Evolutionary conservation across 1,140 invertebrate species (phyloP), one percentile per base, ranked within the genome.

Genomic region (Calycopis cecrops): DNA sequence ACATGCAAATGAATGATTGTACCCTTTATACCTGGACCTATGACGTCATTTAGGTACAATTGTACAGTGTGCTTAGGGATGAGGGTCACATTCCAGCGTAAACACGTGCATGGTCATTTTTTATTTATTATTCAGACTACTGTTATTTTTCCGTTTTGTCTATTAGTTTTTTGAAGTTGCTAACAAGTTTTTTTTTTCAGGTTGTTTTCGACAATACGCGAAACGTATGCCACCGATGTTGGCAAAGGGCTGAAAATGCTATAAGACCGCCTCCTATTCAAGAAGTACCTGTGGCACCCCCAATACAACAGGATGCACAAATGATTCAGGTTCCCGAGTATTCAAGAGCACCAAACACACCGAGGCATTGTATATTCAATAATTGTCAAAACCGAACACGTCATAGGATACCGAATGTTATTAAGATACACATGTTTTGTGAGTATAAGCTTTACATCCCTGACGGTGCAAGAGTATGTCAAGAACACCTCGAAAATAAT

Each of bases 191-290:
- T n/a, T 28, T 3, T 48, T 48, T 48, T 48, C 18, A 48, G 47
- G 47, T 48, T 48, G 21, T n/a, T 10, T 48, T 48, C 9, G 28
- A 33, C n/a, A 48, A 48, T 28, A 48, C 18, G 3, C 18, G 18
- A 10, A 21, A 48, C 18, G 3, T 48, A 4, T 48, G 47, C n/a
- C 47, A 48, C 28, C 18, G 47, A 48, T 48, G 47, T 18, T 48
- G 47, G 47, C 47, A 48, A 48, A 48, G 47, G 28, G 28, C 18
- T n/a, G 47, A 48, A 6, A 48, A 48, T 21, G 47, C 47, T 10
- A n/a, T 48, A 21, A 16, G 18, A 18, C 28, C 28, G 28, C 21
- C n/a, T n/a, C n/a, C 47, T 9, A 18, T 48, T 48, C 21, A 10
- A 48, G 47, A 48, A 33, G 28, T 28, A n/a, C n/a, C n/a, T 34